A percentile compares a stretch with the other conserved stretches of the same genome.
These are phyloP conservation scores for Hippopotamyrus pictus DNA, from an alignment of 2,797 vertebrate genomes.

Conservation along the genomic window DNA sequence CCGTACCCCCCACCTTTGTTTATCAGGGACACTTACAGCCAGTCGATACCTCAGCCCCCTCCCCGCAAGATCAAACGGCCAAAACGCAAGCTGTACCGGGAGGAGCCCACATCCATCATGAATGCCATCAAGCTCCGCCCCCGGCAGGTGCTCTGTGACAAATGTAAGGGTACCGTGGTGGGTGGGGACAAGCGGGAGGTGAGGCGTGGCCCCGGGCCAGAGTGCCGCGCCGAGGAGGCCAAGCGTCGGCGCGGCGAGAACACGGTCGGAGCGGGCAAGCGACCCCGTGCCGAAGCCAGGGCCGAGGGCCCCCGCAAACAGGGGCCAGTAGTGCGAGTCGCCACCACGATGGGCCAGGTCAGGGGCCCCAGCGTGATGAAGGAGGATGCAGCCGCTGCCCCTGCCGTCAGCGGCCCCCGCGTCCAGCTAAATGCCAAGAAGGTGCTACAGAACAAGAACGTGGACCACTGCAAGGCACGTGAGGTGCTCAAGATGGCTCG, in stretches of 20 bases:
- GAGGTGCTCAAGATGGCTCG: conserved; percentile 84
- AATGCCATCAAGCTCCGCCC: conserved; percentile 93
- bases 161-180: conserved; percentile 86
- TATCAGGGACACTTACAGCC: conserved; percentile 99
- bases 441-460: conserved; percentile 81
- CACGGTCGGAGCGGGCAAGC: conserved; percentile 72
- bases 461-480: conserved; percentile 77
- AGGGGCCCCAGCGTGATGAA: conserved; percentile 57
- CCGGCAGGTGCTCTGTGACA: conserved; percentile 92
- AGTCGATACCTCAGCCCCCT: conserved; percentile 94
- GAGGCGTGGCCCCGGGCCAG: conserved; percentile 67
- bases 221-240: conserved; percentile 75
- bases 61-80: conserved; percentile 92
- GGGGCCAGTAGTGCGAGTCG: conserved; percentile 63
- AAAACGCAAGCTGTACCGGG: conserved; percentile 88
- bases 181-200: conserved; percentile 78
- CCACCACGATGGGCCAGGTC: conserved; percentile 57
- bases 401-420: conserved; percentile 61
- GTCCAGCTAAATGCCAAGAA: conserved; percentile 83
- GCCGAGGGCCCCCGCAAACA: conserved; percentile 74
- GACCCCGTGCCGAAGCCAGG: conserved; percentile 55
- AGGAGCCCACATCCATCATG: conserved; percentile 96
- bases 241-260: conserved; percentile 74
- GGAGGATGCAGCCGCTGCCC: conserved; percentile 43
- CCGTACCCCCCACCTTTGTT: conserved; percentile 94